Percentiles rank a stretch among this genome's conserved stretches.
phyloP scores from a whole-genome alignment of 2,797 vertebrate genomes.

The Salarias fasciatus region DNA sequence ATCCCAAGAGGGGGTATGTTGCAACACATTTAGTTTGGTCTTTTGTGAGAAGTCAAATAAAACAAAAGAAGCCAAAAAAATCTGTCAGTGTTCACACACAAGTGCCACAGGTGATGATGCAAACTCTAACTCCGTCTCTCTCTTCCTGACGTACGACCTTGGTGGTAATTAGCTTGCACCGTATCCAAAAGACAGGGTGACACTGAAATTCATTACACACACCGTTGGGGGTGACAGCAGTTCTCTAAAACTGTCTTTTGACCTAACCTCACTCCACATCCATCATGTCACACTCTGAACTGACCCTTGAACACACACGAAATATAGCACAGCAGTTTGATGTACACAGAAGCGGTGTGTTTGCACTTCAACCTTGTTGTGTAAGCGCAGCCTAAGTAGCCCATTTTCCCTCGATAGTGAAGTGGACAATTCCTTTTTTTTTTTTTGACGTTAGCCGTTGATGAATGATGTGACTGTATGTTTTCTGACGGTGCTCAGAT shows the following conservation, averaged over 20 bases:
- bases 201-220: conserved; percentile 39
- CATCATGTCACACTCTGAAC: conserved; percentile 9
- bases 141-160: conserved; percentile 42
- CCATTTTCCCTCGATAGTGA: too few relatives aligned
- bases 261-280: conserved; percentile 20
- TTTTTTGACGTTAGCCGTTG: too few relatives aligned
- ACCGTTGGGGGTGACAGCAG: conserved; percentile 19
- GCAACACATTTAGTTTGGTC: too few relatives aligned
- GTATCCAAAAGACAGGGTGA: conserved; percentile 42
- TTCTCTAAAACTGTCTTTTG: conserved; percentile 33
- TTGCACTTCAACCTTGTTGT: too few relatives aligned
- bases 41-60: not conserved
- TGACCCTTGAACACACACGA: not conserved
- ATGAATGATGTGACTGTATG: too few relatives aligned
- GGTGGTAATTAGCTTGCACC: conserved; percentile 42
- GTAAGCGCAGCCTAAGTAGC: too few relatives aligned
- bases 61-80: conserved; percentile 2
- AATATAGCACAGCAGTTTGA: too few relatives aligned
- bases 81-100: conserved; percentile 30
- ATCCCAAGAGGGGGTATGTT: conserved; percentile 2
- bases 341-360: too few relatives aligned
- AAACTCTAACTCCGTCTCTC: conserved; percentile 20
- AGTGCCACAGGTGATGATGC: conserved; percentile 26
- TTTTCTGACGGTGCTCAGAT: too few relatives aligned
- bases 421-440: too few relatives aligned